Conservation (phyloP, 2,113 vertebrate species). For the Naja naja region DNA sequence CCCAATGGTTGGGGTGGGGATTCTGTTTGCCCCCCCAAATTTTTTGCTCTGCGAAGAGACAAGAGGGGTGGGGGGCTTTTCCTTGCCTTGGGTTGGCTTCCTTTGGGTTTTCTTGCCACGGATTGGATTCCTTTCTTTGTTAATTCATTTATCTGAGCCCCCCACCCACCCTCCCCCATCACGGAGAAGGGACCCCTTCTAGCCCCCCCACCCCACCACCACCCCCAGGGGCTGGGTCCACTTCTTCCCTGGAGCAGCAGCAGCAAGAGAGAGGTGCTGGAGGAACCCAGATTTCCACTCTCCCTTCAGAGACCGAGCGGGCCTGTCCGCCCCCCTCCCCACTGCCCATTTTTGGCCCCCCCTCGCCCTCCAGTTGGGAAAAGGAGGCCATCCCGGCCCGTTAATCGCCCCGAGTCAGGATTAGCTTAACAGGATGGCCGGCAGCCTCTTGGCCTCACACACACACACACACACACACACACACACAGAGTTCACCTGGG, state of each 20-base stretch:
- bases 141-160: neutral
- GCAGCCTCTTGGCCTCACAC: neutral
- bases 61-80: too few species aligned
- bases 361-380: neutral
- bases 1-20: too few species aligned
- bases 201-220: too few species aligned
- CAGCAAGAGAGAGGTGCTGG: too few species aligned
- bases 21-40: too few species aligned
- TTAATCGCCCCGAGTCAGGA: neutral
- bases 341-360: too few species aligned
- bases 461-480: too few species aligned
- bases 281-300: neutral
- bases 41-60: neutral
- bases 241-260: neutral
- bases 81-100: neutral
- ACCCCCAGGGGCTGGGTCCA: too few species aligned
- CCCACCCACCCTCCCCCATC: neutral
- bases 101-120: neutral
- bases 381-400: neutral
- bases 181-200: neutral
- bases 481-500: neutral
- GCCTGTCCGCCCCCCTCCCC: neutral
- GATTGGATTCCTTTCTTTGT: too few species aligned
- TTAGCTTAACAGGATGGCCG: neutral
- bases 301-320: neutral